These are phyloP conservation scores for Drosophila repletoides DNA, from an alignment of 1,140 invertebrate genomes.

Conservation along the genomic window DNA sequence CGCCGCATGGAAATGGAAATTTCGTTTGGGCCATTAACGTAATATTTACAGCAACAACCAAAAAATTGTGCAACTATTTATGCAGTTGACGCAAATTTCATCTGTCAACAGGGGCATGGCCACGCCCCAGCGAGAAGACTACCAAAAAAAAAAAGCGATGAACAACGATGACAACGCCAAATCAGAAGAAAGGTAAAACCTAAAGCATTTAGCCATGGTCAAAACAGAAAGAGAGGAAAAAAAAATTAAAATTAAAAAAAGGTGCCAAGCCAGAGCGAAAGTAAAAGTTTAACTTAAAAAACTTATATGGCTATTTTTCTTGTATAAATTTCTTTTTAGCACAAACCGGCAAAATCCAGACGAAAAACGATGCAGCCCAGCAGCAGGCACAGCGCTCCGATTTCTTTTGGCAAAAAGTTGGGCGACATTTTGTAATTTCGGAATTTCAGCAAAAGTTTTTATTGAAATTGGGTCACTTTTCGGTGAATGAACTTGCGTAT, in stretches of 20 bases:
- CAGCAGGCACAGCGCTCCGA: constrained; percentile 31
- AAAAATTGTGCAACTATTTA: constrained; percentile 59
- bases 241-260: constrained; percentile 12
- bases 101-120: constrained; percentile 39
- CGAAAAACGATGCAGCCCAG: constrained; percentile 38
- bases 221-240: constrained; percentile 12
- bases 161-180: constrained; percentile 35
- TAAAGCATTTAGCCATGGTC: constrained; percentile 30
- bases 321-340: constrained; percentile 56
- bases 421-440: constrained; percentile 26
- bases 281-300: constrained; percentile 67
- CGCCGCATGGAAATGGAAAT: constrained; percentile 22
- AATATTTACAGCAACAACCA: not conserved
- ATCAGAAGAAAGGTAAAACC: constrained; percentile 58
- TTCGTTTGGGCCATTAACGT: constrained; percentile 6
- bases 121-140: constrained; percentile 17
- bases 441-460: not conserved
- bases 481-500: not conserved
- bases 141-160: constrained; percentile 4
- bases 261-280: constrained; percentile 63
- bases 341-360: constrained; percentile 69
- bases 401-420: constrained; percentile 20
- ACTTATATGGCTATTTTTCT: constrained; percentile 13
- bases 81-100: constrained; percentile 51
- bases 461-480: constrained; percentile 17